Percentiles rank a stretch among this genome's conserved stretches.
These are phyloP conservation scores for Rhaphigaster nebulosa DNA, from an alignment of 2,888 invertebrate genomes.

Conservation along the genomic window DNA sequence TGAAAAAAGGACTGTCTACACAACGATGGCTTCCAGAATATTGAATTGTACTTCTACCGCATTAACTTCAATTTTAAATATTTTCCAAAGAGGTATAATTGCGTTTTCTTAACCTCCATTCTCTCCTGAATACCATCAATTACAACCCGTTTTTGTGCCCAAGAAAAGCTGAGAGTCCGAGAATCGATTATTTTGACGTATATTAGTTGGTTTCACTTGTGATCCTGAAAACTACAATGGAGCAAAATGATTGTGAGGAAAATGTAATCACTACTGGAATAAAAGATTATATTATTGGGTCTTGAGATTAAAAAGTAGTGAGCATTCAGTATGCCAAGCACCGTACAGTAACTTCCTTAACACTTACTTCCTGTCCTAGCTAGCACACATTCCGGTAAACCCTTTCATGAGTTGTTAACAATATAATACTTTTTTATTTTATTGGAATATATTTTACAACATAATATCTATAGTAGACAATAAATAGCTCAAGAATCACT, in stretches of 20 bases:
- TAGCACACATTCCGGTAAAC: not conserved
- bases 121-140: too few species aligned
- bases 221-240: not conserved
- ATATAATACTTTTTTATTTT: not conserved
- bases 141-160: too few species aligned
- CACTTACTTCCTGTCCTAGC: not conserved
- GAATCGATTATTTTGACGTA: not conserved
- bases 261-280: not conserved
- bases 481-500: too few species aligned
- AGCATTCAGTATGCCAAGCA: not conserved
- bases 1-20: too few species aligned
- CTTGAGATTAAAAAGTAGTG: not conserved
- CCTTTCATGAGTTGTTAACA: not conserved
- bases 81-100: too few species aligned
- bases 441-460: too few species aligned
- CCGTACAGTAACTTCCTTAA: not conserved
- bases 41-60: too few species aligned
- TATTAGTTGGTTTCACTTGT: not conserved
- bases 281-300: not conserved
- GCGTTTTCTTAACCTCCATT: too few species aligned
- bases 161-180: too few species aligned
- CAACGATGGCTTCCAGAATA: too few species aligned
- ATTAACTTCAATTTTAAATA: too few species aligned
- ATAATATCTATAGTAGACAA: too few species aligned
- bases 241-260: not conserved